Conservation (phyloP, 2,797 vertebrate genomes). For the Aphelocoma californica region DNA sequence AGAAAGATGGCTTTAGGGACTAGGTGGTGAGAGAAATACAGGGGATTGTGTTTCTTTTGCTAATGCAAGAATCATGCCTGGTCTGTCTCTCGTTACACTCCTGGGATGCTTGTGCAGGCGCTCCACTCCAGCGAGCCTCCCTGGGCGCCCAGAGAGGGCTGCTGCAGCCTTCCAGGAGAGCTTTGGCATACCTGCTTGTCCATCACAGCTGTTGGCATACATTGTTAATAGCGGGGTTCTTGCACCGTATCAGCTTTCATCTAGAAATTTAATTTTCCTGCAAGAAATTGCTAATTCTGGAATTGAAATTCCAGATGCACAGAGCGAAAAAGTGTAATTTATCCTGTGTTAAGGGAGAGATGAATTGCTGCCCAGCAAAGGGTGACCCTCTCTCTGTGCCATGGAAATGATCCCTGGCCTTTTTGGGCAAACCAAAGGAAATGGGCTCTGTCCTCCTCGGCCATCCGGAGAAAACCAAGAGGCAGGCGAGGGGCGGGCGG, state of each 20-base stretch:
- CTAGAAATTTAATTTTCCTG: neutral
- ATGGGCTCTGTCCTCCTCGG: neutral
- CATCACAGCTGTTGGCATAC: neutral
- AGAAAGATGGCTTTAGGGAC: slow-evolving; percentile 21
- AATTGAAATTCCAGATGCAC: slow-evolving; percentile 7
- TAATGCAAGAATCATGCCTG: slow-evolving; percentile 65
- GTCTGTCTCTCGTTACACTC: slow-evolving; percentile 45
- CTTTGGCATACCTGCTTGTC: neutral
- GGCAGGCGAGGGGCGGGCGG: neutral
- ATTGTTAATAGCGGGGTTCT: neutral
- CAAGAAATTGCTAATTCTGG: neutral
- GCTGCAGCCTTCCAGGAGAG: neutral
- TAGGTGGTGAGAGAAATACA: slow-evolving; percentile 8
- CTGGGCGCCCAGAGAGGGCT: neutral
- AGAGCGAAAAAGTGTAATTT: slow-evolving; percentile 60
- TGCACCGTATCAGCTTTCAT: neutral
- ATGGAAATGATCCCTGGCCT: accelerated
- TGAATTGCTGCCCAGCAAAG: neutral
- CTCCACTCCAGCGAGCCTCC: neutral
- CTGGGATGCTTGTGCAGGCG: neutral
- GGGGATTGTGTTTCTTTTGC: slow-evolving; percentile 34
- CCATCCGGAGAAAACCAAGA: neutral
- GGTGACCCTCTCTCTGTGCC: neutral
- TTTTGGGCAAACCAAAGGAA: neutral
- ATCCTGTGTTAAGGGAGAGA: neutral